phyloP scores from a whole-genome alignment of 2,113 vertebrate species.

The Ceratotherium simum region DNA sequence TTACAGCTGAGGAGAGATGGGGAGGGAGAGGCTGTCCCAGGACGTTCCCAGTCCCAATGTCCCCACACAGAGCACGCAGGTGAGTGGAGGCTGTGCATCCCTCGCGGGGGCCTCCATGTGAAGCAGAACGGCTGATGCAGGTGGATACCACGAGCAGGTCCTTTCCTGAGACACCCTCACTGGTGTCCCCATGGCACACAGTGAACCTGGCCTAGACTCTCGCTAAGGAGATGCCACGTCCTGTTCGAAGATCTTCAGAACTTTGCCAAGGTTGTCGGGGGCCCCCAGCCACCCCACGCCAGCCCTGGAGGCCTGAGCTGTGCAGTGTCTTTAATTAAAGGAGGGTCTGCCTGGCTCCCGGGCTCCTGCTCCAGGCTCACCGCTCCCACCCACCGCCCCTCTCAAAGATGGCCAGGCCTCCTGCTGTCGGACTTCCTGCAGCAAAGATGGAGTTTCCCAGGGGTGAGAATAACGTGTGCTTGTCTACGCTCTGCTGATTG shows the following conservation, averaged over 20 bases:
- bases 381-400: too few relatives aligned
- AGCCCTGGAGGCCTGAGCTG: background rate
- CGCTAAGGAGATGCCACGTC: background rate
- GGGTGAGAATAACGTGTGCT: too few relatives aligned
- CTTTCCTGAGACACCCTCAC: background rate
- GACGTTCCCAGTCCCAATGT: fast-evolving
- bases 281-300: background rate
- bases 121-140: background rate
- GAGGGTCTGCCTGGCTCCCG: background rate
- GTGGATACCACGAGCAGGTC: fast-evolving
- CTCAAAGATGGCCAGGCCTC: background rate
- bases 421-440: background rate
- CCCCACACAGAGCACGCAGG: too few relatives aligned
- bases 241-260: background rate
- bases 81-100: too few relatives aligned
- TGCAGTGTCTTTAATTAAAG: background rate
- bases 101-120: background rate
- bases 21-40: background rate
- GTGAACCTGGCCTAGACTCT: background rate
- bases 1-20: fast-evolving
- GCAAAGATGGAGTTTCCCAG: background rate
- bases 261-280: background rate
- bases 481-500: background rate
- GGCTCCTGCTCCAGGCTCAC: background rate
- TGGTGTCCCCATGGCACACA: background rate